A percentile compares a stretch with the other conserved stretches of the same genome.
These are phyloP conservation scores for Alauda arvensis DNA, from an alignment of 2,797 vertebrate genomes.

Conservation along the genomic window DNA sequence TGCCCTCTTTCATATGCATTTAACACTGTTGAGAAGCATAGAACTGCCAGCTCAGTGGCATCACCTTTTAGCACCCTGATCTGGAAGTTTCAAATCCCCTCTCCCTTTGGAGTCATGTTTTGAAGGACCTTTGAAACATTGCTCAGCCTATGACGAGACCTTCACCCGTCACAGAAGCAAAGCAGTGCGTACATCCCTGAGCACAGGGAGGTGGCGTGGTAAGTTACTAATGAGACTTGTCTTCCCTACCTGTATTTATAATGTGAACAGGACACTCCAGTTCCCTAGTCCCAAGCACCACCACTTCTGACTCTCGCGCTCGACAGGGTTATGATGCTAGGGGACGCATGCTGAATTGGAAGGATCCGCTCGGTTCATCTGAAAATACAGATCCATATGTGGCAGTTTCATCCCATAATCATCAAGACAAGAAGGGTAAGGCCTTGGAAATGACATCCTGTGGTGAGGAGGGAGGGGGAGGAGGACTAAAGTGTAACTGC, in stretches of 20 bases:
- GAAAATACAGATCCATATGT: conserved; percentile 93
- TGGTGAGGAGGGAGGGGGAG: conserved; percentile 57
- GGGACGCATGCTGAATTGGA: conserved; percentile 88
- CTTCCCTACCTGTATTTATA: conserved; percentile 83
- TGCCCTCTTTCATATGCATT: background rate
- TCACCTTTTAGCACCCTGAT: background rate
- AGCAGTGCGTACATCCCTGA: background rate
- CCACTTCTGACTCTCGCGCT: conserved; percentile 78
- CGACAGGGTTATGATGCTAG: conserved; percentile 84
- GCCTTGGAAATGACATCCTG: conserved; percentile 88
- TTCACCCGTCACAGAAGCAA: fast-evolving
- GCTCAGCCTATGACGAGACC: background rate
- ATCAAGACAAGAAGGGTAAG: conserved; percentile 97
- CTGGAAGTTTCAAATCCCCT: background rate
- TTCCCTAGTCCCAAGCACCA: conserved; percentile 86
- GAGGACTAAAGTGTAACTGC: conserved; percentile 78
- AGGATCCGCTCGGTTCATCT: conserved; percentile 84
- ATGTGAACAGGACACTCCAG: conserved; percentile 88
- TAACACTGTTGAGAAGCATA: background rate
- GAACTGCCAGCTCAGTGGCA: background rate
- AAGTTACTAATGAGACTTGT: conserved; percentile 49
- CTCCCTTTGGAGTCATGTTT: background rate
- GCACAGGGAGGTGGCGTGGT: conserved; percentile 1
- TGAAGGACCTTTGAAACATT: conserved; percentile 4
- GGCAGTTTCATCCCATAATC: conserved; percentile 93